phyloP scores from a whole-genome alignment of 2,797 vertebrate species.

The Pangasius krempfi region DNA sequence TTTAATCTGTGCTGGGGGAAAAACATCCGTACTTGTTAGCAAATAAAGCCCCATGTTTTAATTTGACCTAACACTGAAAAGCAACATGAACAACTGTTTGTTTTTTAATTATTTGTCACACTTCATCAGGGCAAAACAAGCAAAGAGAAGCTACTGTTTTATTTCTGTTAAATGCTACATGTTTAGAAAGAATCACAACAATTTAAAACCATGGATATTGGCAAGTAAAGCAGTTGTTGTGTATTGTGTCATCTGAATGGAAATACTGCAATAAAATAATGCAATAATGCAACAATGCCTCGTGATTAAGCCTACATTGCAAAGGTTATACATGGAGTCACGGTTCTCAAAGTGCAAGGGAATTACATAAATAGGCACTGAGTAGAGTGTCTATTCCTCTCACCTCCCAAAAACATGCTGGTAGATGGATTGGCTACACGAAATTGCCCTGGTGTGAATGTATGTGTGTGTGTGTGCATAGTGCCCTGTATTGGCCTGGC shows the following conservation, averaged over 20 bases:
- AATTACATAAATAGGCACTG: neutral
- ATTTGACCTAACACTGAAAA: neutral
- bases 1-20: neutral
- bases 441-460: neutral
- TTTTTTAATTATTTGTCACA: neutral
- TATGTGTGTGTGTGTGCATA: neutral
- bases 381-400: neutral
- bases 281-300: conserved; percentile 12
- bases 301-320: neutral
- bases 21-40: neutral
- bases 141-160: neutral
- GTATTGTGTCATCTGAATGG: neutral
- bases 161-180: neutral
- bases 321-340: neutral
- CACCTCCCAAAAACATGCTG: neutral
- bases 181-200: neutral
- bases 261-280: conserved; percentile 21
- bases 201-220: neutral
- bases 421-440: neutral
- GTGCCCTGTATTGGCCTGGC: neutral
- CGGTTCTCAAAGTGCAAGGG: neutral
- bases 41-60: neutral
- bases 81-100: neutral
- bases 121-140: conserved; percentile 5
- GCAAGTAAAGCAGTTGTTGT: neutral